Conservation (phyloP, 2,888 invertebrate species). For the Scaptodrosophila latifasciaeformis region DNA sequence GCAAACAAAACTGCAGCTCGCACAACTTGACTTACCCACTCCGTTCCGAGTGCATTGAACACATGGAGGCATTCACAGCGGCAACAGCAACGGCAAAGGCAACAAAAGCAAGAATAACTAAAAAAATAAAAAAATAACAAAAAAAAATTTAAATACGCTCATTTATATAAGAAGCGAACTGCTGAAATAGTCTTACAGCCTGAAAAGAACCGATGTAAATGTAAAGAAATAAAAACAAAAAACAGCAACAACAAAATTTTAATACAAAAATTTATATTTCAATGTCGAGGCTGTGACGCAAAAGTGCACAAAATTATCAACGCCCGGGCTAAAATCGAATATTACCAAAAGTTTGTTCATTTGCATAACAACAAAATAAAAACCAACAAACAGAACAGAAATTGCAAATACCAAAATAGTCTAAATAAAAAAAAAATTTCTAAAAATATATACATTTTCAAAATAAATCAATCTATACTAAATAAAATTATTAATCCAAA, state of each 20-base stretch:
- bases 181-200: conserved; percentile 31
- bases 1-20: conserved; percentile 62
- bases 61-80: conserved; percentile 52
- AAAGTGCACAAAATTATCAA: too few species aligned
- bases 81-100: too few species aligned
- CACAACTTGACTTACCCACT: conserved; percentile 52
- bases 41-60: conserved; percentile 52
- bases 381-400: neutral
- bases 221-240: neutral
- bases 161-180: conserved; percentile 21
- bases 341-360: conserved; percentile 1
- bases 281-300: conserved; percentile 7
- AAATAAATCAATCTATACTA: too few species aligned
- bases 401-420: neutral
- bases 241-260: conserved; percentile 9
- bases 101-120: too few species aligned
- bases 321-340: too few species aligned
- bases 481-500: conserved; percentile 8
- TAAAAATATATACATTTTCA: too few species aligned
- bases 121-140: conserved; percentile 25
- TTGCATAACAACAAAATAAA: neutral
- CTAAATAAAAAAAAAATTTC: too few species aligned
- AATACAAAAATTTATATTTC: conserved; percentile 9
- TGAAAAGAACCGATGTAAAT: too few species aligned
- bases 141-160: conserved; percentile 48